Conservation (phyloP, 2,113 vertebrate species). For the Rhynchopsitta pachyrhyncha region DNA sequence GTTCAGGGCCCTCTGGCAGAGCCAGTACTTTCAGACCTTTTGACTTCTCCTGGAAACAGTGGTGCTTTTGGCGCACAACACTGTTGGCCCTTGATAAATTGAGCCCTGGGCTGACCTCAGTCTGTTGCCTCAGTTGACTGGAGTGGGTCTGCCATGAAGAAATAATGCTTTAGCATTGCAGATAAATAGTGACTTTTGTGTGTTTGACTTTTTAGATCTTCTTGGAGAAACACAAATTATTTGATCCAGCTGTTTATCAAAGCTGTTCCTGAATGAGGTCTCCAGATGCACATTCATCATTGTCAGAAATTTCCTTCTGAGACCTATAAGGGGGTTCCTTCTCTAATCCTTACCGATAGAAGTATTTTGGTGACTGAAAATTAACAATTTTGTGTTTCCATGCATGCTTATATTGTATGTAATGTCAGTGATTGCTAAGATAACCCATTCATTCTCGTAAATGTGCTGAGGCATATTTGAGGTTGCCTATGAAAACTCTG, state of each 20-base stretch:
- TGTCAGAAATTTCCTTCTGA: neutral
- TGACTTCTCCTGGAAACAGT: neutral
- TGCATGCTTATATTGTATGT: neutral
- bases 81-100: neutral
- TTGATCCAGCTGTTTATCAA: neutral
- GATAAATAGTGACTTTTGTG: neutral
- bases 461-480: conserved; percentile 38
- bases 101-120: neutral
- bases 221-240: neutral
- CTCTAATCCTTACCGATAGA: neutral
- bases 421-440: conserved; percentile 8
- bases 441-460: conserved; percentile 9
- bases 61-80: accelerated
- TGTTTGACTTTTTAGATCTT: neutral
- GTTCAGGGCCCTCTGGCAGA: neutral
- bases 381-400: conserved; percentile 9
- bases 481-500: neutral
- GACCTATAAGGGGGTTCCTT: neutral
- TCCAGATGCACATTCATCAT: neutral
- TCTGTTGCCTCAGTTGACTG: neutral
- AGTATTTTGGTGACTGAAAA: neutral
- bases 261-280: neutral
- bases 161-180: neutral
- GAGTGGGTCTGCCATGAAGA: neutral
- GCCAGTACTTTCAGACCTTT: neutral